Evolutionary conservation across 1,140 invertebrate species (phyloP).

Genomic region (Saccostrea glomerata): DNA sequence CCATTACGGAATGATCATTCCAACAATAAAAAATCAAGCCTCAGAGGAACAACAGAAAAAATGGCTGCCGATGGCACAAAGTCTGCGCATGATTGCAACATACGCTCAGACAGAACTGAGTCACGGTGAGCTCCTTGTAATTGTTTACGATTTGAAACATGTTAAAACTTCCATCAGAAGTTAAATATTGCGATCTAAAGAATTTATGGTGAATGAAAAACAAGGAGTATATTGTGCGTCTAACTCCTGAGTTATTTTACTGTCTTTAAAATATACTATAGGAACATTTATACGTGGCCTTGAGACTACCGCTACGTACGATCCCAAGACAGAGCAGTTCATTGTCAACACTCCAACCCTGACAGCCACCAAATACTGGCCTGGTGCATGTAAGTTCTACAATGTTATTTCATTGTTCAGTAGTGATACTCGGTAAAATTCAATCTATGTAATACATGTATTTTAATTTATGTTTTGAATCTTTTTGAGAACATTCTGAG

Average conservation of each 20-base stretch:
- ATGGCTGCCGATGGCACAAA: constrained; percentile 91
- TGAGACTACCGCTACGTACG: constrained; percentile 95
- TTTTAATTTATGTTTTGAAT: too few relatives aligned
- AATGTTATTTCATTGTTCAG: too few relatives aligned
- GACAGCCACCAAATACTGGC: constrained; percentile 82
- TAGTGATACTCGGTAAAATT: too few relatives aligned
- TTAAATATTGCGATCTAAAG: too few relatives aligned
- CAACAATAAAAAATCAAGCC: constrained; percentile 91
- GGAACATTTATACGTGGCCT: constrained; percentile 92
- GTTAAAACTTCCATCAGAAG: too few relatives aligned
- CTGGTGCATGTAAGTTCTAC: constrained; percentile 65
- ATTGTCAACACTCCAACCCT: constrained; percentile 92
- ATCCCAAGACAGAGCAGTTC: constrained; percentile 90
- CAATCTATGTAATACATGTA: too few relatives aligned
- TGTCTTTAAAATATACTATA: constrained; percentile 49
- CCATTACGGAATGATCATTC: constrained; percentile 96
- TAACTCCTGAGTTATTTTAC: background rate
- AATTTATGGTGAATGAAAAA: too few relatives aligned
- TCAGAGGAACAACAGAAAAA: constrained; percentile 90
- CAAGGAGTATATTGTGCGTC: background rate
- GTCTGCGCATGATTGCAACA: constrained; percentile 91
- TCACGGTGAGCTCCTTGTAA: constrained; percentile 83
- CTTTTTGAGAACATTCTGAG: too few relatives aligned
- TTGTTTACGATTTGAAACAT: background rate
- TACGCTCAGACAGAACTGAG: constrained; percentile 97